These are phyloP conservation scores for Hiodon alosoides DNA, from an alignment of 2,113 vertebrate genomes.

Conservation along the genomic window DNA sequence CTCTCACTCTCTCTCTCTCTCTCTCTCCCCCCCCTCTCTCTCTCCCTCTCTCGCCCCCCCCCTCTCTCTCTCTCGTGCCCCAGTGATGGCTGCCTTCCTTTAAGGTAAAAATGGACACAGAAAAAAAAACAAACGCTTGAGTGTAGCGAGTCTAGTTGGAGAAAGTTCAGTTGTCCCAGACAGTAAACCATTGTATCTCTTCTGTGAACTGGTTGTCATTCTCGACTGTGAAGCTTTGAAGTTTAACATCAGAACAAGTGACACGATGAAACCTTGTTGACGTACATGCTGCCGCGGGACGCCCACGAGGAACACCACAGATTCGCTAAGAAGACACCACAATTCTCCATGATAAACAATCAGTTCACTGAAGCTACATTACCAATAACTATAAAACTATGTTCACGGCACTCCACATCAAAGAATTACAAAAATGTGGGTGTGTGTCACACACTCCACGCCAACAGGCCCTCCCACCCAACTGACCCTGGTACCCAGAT, in stretches of 20 bases:
- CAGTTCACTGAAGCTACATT: too few relatives aligned
- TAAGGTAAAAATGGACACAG: neutral
- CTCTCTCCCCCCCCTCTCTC: neutral
- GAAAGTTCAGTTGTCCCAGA: neutral
- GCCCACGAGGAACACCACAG: too few relatives aligned
- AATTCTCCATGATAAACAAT: too few relatives aligned
- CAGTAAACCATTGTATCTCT: neutral
- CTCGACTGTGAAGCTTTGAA: neutral
- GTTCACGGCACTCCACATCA: too few relatives aligned
- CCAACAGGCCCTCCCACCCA: too few relatives aligned
- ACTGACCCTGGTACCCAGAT: too few relatives aligned
- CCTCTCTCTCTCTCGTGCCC: neutral
- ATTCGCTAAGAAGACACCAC: too few relatives aligned
- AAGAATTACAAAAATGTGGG: too few relatives aligned
- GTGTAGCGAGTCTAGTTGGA: neutral
- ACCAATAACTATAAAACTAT: too few relatives aligned
- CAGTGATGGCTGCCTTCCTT: neutral
- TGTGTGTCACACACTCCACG: too few relatives aligned
- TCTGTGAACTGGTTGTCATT: neutral
- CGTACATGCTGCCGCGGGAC: too few relatives aligned
- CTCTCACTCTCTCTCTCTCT: neutral
- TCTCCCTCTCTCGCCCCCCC: neutral
- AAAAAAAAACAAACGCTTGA: neutral
- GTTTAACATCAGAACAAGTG: neutral
- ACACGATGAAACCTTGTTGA: too few relatives aligned